Evolutionary conservation across 2,113 vertebrate species (phyloP).

Genomic region (Anoura caudifer): DNA sequence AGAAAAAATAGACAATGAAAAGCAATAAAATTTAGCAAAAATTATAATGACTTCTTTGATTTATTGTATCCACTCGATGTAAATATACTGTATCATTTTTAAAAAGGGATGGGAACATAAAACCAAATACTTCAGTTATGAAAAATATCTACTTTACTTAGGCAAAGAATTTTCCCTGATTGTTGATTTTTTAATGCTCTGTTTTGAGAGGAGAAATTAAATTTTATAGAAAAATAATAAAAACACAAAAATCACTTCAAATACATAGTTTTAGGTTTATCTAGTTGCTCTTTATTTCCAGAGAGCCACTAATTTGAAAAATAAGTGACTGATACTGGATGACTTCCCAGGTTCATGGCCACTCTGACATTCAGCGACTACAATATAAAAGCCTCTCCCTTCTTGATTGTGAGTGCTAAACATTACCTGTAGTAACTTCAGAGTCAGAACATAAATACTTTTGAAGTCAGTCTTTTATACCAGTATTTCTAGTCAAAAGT

Average conservation of each 20-base stretch:
- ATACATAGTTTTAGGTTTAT: not conserved
- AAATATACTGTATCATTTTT: not conserved
- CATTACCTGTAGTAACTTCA: slow-evolving; percentile 19
- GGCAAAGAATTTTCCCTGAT: not conserved
- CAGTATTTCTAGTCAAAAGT: slow-evolving; percentile 45
- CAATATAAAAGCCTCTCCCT: not conserved
- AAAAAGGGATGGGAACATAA: not conserved
- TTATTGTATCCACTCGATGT: not conserved
- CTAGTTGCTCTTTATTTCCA: not conserved
- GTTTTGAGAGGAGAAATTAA: not conserved
- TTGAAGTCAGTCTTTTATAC: slow-evolving; percentile 5
- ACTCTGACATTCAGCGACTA: not conserved
- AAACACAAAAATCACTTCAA: not conserved
- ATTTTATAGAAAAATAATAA: not conserved
- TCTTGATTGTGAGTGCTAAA: not conserved
- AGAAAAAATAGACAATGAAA: slow-evolving; percentile 35
- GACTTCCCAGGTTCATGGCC: not conserved
- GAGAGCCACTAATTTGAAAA: not conserved
- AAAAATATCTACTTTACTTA: not conserved
- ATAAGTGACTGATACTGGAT: not conserved
- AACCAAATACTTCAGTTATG: not conserved
- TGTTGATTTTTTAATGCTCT: not conserved
- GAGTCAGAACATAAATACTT: slow-evolving; percentile 38
- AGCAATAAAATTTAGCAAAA: not conserved
- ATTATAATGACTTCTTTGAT: not conserved